Evolutionary conservation across 1,140 invertebrate species (phyloP), one percentile per base, ranked within the genome.

Genomic region (Platyscapa corneri): DNA sequence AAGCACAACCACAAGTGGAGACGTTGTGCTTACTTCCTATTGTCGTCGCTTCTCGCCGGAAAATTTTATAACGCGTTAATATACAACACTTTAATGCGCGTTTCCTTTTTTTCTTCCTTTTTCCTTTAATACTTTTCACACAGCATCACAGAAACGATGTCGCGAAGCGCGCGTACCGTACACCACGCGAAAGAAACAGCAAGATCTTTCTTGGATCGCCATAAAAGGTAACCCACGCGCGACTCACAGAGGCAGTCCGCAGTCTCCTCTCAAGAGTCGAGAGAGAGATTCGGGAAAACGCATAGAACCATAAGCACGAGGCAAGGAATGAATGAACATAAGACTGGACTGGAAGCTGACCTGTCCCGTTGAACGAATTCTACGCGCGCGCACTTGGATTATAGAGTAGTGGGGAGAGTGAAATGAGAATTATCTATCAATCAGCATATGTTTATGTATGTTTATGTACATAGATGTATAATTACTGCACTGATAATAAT

Each of bases 221-320:
- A 92, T 93, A 93, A 92, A 93, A 92, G 92, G 92, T 87, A 92
- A 92, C 88, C 91, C 89, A 90, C 88, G 88, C 88, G 79, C 89
- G 88, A 89, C 75, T 77, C 42, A n/a, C 75, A 39, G 49, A 46
- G 49, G 3, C 53, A 37, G 49, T 37, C 23, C 12, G 20, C 72
- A 14, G 20, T 46, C 39, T 75, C 72, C 56, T 60, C 56, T 60
- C 56, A 60, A 60, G 56, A 32, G 65, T 16, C 65, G 65, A 37
- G 65, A 70, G 64, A 65, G 65, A 70, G 65, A 70, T 70, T 60
- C 65, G 65, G 30, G 3, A 5, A 30, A 32, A 30, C 65, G 32
- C 65, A 34, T n/a, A 30, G 12, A 16, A 5, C 2, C 64, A 65
- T 32, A 65, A 6, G 18, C 65, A 70, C 30, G 16, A 1, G 18